Evolutionary conservation across 1,140 invertebrate species (phyloP).

Genomic region (Cyclina sinensis): DNA sequence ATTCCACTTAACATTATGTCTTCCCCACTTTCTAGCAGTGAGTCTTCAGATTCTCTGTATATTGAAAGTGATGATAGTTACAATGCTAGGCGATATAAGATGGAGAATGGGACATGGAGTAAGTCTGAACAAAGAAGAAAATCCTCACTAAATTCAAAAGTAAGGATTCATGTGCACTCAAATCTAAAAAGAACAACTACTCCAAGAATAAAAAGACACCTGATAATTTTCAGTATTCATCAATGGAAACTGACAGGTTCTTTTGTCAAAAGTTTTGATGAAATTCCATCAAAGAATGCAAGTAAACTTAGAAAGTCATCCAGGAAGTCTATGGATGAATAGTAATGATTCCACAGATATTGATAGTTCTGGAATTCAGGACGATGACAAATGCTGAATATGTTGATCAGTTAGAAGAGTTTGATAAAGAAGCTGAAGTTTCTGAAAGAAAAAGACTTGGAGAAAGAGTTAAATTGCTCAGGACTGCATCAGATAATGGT

Average conservation of each 20-base stretch:
- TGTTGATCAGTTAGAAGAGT: too few relatives aligned
- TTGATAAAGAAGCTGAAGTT: too few relatives aligned
- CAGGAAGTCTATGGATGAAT: too few relatives aligned
- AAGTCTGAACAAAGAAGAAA: neutral
- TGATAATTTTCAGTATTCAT: neutral
- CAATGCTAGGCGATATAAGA: slow-evolving; percentile 54
- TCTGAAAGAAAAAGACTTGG: too few relatives aligned
- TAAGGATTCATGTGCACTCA: neutral
- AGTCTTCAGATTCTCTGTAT: slow-evolving; percentile 51
- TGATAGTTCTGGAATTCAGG: too few relatives aligned
- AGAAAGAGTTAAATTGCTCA: too few relatives aligned
- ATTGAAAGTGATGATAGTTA: slow-evolving; percentile 64
- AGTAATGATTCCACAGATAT: too few relatives aligned
- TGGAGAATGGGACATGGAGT: neutral
- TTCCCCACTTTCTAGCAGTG: slow-evolving; percentile 23
- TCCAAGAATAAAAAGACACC: neutral
- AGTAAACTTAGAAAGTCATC: too few relatives aligned
- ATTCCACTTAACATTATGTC: neutral
- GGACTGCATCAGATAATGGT: neutral
- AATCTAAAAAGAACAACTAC: neutral
- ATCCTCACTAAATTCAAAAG: neutral
- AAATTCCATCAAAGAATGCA: too few relatives aligned
- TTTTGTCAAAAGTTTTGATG: too few relatives aligned
- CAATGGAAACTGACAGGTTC: neutral
- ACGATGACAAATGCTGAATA: too few relatives aligned